Percentiles rank a stretch among this genome's conserved stretches.
These are phyloP conservation scores for Scomber scombrus DNA, from an alignment of 2,113 vertebrate genomes.

Conservation along the genomic window DNA sequence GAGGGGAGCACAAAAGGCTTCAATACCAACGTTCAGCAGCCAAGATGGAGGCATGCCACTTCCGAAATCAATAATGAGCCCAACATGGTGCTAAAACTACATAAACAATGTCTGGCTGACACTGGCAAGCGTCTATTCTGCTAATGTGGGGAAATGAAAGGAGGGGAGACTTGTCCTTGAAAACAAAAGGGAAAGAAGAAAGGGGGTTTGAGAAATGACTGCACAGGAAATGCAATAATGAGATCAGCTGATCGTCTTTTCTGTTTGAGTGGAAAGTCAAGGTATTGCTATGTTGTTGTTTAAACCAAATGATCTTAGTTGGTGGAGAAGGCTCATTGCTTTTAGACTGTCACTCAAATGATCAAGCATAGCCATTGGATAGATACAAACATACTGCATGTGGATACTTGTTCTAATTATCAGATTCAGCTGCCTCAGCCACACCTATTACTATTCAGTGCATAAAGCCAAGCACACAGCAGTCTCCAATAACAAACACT, in stretches of 20 bases:
- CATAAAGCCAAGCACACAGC: background rate
- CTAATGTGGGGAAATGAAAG: conserved; percentile 57
- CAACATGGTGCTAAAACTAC: conserved; percentile 49
- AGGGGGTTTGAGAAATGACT: background rate
- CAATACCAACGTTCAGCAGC: conserved; percentile 15
- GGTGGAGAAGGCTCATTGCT: background rate
- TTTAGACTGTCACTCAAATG: conserved; percentile 46
- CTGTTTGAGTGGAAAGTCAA: conserved; percentile 15
- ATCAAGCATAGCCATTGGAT: conserved; percentile 8
- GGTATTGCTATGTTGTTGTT: background rate
- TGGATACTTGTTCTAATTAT: background rate
- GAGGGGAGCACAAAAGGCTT: conserved; percentile 55
- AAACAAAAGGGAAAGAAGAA: conserved; percentile 33
- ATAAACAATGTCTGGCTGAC: conserved; percentile 64
- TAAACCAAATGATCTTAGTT: background rate
- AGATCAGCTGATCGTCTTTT: conserved; percentile 57
- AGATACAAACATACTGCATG: background rate
- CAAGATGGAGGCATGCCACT: conserved; percentile 67
- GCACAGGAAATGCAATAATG: conserved; percentile 50
- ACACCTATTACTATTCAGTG: background rate
- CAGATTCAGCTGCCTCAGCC: background rate
- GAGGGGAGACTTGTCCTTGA: conserved; percentile 44
- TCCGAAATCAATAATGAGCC: conserved; percentile 73
- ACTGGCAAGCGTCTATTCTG: conserved; percentile 34
- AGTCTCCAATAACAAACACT: conserved; percentile 17